phyloP scores from a whole-genome alignment of 2,797 vertebrate genomes.

The Sandelia bainsii region DNA sequence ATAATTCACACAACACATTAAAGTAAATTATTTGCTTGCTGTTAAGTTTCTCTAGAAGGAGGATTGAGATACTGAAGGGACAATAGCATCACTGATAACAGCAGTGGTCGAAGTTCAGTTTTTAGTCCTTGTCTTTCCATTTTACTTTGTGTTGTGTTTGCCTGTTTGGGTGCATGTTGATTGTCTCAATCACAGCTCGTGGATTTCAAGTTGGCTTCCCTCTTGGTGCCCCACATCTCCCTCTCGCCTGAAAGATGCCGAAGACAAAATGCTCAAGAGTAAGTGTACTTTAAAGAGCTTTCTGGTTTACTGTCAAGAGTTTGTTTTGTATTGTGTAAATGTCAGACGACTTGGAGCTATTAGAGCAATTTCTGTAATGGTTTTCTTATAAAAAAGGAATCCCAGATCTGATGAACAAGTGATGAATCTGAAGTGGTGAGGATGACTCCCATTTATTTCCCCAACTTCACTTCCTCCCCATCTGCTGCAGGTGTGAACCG shows the following conservation, averaged over 20 bases:
- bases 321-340: not conserved
- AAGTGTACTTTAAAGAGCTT: constrained; percentile 72
- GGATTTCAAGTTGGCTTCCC: constrained; percentile 93
- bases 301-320: not conserved
- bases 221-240: constrained; percentile 94
- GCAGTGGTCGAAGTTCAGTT: constrained; percentile 69
- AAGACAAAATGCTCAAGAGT: constrained; percentile 95
- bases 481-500: constrained; percentile 84
- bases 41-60: not conserved
- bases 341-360: not conserved
- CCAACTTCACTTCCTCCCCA: not conserved
- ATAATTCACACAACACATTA: not conserved
- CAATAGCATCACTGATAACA: constrained; percentile 46
- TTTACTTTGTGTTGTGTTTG: constrained; percentile 16
- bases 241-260: constrained; percentile 91
- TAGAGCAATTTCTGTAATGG: no score
- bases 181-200: constrained; percentile 78
- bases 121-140: constrained; percentile 22
- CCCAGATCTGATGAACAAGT: not conserved
- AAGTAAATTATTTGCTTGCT: not conserved
- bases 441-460: not conserved
- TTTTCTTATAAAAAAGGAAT: not conserved
- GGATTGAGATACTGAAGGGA: constrained; percentile 16
- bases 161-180: constrained; percentile 23
- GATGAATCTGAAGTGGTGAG: not conserved